phyloP scores from a whole-genome alignment of 2,113 vertebrate species.

The Mobula hypostoma region DNA sequence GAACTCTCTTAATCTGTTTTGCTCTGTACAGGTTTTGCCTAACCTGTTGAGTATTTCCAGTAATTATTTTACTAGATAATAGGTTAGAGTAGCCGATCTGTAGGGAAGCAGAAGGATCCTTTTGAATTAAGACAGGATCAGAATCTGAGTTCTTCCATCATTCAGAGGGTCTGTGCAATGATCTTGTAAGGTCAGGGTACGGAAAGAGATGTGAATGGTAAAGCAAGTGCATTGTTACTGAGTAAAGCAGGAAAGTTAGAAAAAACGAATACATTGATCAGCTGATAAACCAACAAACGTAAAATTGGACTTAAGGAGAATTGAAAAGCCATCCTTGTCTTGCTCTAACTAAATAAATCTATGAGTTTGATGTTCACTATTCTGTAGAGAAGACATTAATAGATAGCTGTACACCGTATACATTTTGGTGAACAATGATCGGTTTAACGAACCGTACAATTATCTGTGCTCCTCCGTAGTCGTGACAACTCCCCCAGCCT shows the following conservation, averaged over 20 bases:
- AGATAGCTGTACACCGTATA: neutral
- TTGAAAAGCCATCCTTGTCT: neutral
- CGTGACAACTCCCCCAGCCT: conserved; percentile 96
- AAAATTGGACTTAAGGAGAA: too few species aligned
- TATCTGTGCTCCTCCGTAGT: conserved; percentile 52
- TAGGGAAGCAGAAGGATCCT: neutral
- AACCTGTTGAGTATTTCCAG: too few species aligned
- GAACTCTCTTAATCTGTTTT: too few species aligned
- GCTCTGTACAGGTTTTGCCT: too few species aligned
- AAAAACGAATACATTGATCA: neutral
- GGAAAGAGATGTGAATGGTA: neutral
- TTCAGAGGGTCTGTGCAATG: neutral
- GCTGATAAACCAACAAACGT: neutral
- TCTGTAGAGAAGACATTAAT: neutral
- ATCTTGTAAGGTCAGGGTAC: neutral
- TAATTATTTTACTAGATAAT: too few species aligned
- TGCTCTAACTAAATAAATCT: neutral
- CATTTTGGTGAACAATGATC: neutral
- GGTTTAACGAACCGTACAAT: neutral
- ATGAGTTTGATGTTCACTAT: neutral
- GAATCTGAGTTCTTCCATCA: neutral
- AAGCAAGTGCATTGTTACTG: neutral
- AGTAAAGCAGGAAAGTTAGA: neutral
- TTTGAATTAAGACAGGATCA: neutral
- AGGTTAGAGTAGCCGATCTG: neutral